Evolutionary conservation across 2,113 vertebrate species (phyloP), one percentile per base, ranked within the genome.

Genomic region (Emydocephalus ijimae): DNA sequence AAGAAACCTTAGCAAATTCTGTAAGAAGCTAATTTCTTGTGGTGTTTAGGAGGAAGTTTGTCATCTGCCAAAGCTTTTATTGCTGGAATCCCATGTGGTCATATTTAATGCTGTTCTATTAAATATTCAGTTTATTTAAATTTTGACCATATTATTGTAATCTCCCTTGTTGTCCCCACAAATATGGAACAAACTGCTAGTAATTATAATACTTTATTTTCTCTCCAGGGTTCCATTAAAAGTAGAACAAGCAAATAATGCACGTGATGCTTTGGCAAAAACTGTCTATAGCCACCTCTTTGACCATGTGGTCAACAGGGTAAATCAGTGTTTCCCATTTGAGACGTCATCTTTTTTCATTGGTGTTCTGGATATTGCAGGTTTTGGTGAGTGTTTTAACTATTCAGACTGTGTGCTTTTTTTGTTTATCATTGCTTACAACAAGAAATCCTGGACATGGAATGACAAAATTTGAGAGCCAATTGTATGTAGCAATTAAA

Each of bases 241-340:
- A 96, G 99, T 99, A 92, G 99, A 99, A 94, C 99, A 99, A 95
- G 99, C 99, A 4, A 99, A 99, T 96, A 99, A 98, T 43, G 99
- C 99, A 0, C 98, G 99, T 0, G 99, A 99, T 93, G 99, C 99
- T 1, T 96, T 99, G 96, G 99, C 98, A 21, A 99, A 99, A 97
- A 99, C 99, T 0, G 98, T 99, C 2, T 99, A 99, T 91, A 99
- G 99, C 95, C 98, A 98, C 4, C 98, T 99, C 29, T 99, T 99
- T 91, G 99, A 99, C 97, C 99, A 99, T 5, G 99, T 99, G 94
- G 99, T 99, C 45, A 99, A 98, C 95, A 96, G 99, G 55, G 99
- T 99, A 57, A 99, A 99, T 96, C 98, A 99, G 94, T 99, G 99
- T 96, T 99, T 99, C 96, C 99, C 99, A 57, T 99, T 99, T 94